Percentiles rank a stretch among this genome's conserved stretches.
Evolutionary conservation across 2,113 vertebrate genomes (phyloP).

Genomic region (sheep (Ovis aries)): ARS-UI_Ramb_v3.0 NC_056080.1:135325501-135326000

Average conservation of each 20-base stretch:
- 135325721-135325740: background rate
- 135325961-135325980: background rate
- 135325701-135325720: background rate
- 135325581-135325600: background rate
- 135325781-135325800: background rate
- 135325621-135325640: background rate
- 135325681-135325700: background rate
- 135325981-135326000: background rate
- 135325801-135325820: background rate
- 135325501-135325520: background rate
- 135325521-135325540: background rate
- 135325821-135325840: background rate
- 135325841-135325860: background rate
- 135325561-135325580: background rate
- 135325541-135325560: background rate
- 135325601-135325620: background rate
- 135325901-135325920: background rate
- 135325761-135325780: background rate
- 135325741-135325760: background rate
- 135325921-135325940: background rate
- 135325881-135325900: background rate
- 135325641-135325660: background rate
- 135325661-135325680: background rate
- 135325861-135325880: background rate
- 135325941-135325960: background rate